These are phyloP conservation scores for Bombycilla garrulus DNA, from an alignment of 2,113 vertebrate species.

Conservation along the genomic window DNA sequence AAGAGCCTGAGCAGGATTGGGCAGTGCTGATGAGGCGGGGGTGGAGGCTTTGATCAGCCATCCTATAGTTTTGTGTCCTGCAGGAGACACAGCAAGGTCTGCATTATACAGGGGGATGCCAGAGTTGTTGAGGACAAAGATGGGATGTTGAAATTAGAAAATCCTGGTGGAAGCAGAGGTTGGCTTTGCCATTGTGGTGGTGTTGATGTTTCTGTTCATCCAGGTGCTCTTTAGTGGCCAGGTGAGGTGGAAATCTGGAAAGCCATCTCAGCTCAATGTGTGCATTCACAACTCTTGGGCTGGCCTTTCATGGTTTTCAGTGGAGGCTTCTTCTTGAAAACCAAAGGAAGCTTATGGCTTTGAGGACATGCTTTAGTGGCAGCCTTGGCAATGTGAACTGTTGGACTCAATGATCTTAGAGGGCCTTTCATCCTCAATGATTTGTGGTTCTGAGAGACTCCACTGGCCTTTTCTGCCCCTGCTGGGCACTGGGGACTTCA, in stretches of 20 bases:
- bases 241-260: not conserved
- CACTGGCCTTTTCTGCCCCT: not conserved
- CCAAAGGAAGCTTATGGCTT: not conserved
- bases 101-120: not conserved
- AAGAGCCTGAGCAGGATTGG: not conserved
- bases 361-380: not conserved
- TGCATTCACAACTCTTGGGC: not conserved
- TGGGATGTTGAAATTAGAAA: not conserved
- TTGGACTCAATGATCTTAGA: not conserved
- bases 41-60: not conserved
- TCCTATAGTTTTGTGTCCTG: accelerated
- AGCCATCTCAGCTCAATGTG: not conserved
- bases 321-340: not conserved
- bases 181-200: not conserved
- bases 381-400: not conserved
- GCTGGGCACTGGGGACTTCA: not conserved
- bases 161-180: not conserved
- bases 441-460: not conserved
- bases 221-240: accelerated
- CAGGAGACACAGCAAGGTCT: not conserved
- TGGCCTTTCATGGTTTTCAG: not conserved
- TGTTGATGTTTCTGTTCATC: not conserved
- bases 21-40: not conserved
- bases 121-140: not conserved
- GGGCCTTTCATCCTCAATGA: not conserved